phyloP scores from a whole-genome alignment of 2,797 vertebrate genomes.

The Acanthiza pusilla region DNA sequence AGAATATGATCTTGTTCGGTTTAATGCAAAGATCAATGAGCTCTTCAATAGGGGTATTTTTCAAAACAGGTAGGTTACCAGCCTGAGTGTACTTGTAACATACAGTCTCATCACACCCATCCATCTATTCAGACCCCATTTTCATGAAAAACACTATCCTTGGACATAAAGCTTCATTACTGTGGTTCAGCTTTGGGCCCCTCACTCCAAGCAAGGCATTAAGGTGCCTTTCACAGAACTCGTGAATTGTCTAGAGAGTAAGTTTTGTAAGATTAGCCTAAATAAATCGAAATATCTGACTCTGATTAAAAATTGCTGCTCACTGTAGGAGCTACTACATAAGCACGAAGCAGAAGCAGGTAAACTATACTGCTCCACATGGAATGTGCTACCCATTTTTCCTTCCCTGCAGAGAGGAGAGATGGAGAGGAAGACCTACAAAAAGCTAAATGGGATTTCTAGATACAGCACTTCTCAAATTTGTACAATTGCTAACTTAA shows the following conservation, averaged over 20 bases:
- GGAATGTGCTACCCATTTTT: not conserved
- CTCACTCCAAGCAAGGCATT: not conserved
- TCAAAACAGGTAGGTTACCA: not conserved
- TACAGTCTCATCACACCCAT: not conserved
- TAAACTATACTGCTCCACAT: not conserved
- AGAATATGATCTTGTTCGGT: not conserved
- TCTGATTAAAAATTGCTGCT: not conserved
- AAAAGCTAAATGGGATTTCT: not conserved
- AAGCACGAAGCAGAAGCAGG: not conserved
- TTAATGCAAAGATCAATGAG: not conserved
- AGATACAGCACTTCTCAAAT: not conserved
- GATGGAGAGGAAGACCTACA: not conserved
- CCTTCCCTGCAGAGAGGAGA: not conserved
- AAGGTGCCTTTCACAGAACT: rapidly evolving
- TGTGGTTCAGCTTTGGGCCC: not conserved
- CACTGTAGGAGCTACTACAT: rapidly evolving
- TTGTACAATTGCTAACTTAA: not conserved
- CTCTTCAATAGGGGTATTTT: not conserved
- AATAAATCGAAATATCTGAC: not conserved
- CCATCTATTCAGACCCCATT: not conserved
- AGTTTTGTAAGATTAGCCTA: not conserved
- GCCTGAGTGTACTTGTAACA: rapidly evolving
- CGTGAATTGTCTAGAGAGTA: not conserved
- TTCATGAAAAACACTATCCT: not conserved
- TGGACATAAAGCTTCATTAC: not conserved